Evolutionary conservation across 2,888 invertebrate genomes (phyloP).

Genomic region (Ischnus inquisitorius): DNA sequence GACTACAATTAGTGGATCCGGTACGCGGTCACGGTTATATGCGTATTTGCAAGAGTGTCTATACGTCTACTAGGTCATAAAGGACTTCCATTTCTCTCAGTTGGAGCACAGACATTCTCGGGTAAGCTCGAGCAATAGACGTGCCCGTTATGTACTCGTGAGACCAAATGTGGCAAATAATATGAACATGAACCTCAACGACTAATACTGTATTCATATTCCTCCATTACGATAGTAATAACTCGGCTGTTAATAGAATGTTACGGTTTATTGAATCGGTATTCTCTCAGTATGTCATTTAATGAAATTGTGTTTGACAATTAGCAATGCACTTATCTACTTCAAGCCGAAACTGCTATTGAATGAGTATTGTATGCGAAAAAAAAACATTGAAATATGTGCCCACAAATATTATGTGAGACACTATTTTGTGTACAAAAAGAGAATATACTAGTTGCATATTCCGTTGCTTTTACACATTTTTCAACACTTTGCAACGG

Average conservation of each 20-base stretch:
- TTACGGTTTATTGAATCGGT: no score
- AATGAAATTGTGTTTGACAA: no score
- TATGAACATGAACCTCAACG: neutral
- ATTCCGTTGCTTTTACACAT: neutral
- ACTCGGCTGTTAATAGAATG: no score
- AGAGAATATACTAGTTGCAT: neutral
- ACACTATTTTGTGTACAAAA: no score
- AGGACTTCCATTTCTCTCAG: neutral
- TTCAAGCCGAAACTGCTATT: no score
- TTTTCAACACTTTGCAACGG: neutral
- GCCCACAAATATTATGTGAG: no score
- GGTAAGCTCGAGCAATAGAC: neutral
- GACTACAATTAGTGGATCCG: slow-evolving; percentile 21
- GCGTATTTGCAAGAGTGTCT: neutral
- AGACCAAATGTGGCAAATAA: neutral
- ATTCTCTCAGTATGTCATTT: no score
- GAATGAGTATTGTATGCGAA: no score
- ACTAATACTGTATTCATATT: neutral
- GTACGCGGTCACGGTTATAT: slow-evolving; percentile 5
- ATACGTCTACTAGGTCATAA: neutral
- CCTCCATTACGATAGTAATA: no score
- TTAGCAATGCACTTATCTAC: no score
- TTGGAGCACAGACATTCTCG: neutral
- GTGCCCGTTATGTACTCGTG: neutral
- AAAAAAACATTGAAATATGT: no score